Evolutionary conservation across 1,140 invertebrate genomes (phyloP).

Genomic region (Megathymus violae): DNA sequence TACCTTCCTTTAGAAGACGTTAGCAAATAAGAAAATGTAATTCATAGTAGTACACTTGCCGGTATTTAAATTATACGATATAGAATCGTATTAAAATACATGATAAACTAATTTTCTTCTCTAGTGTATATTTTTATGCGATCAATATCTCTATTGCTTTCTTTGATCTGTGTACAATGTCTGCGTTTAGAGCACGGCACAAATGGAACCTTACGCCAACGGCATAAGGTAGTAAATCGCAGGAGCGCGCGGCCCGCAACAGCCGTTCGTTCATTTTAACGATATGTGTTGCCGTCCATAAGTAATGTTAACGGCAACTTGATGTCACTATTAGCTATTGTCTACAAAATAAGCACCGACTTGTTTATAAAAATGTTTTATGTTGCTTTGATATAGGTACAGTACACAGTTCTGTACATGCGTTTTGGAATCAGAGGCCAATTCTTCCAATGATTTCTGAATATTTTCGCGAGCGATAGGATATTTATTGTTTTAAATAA

Average conservation of each 20-base stretch:
- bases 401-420: too few species aligned
- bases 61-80: too few species aligned
- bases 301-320: slow-evolving; percentile 32
- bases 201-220: slow-evolving; percentile 1
- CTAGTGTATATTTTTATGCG: slow-evolving; percentile 24
- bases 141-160: slow-evolving; percentile 33
- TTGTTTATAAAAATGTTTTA: slow-evolving; percentile 18
- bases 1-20: too few species aligned
- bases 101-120: neutral
- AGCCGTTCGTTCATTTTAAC: slow-evolving; percentile 31
- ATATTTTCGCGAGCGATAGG: too few species aligned
- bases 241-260: slow-evolving; percentile 4
- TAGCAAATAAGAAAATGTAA: too few species aligned
- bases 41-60: too few species aligned
- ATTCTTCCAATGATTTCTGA: neutral
- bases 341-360: slow-evolving; percentile 12
- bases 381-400: neutral
- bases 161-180: slow-evolving; percentile 31
- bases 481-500: too few species aligned
- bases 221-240: slow-evolving; percentile 18
- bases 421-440: neutral
- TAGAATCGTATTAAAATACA: neutral
- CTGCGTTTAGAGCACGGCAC: slow-evolving; percentile 12
- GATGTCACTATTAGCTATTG: slow-evolving; percentile 33
- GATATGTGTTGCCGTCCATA: slow-evolving; percentile 33